phyloP scores from a whole-genome alignment of 2,113 vertebrate genomes.

The Rallus limicola region DNA sequence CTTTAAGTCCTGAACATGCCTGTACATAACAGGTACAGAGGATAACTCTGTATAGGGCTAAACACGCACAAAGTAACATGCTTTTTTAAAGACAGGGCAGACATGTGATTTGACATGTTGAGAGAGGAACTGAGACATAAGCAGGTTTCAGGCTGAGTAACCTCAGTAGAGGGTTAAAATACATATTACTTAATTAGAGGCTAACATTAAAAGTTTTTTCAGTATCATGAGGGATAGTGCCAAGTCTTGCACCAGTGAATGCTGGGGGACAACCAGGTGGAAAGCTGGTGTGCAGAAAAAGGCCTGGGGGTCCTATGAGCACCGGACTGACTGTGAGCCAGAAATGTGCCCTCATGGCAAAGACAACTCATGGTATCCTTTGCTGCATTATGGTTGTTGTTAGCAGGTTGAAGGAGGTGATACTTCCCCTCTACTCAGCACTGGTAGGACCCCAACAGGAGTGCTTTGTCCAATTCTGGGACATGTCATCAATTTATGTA shows the following conservation, averaged over 20 bases:
- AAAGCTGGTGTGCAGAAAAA: not conserved
- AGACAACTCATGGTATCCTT: not conserved
- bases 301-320: not conserved
- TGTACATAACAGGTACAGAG: not conserved
- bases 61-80: not conserved
- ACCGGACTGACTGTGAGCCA: not conserved
- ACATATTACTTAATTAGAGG: not conserved
- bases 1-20: not conserved
- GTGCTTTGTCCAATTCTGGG: not conserved
- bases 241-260: not conserved
- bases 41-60: not conserved
- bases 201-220: not conserved
- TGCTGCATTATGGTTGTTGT: accelerated
- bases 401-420: not conserved
- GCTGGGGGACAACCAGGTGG: not conserved
- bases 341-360: accelerated
- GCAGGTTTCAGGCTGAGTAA: not conserved
- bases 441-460: not conserved
- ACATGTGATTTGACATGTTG: not conserved
- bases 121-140: not conserved
- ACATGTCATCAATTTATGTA: not conserved
- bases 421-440: not conserved
- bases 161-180: not conserved
- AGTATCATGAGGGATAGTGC: not conserved
- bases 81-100: not conserved